Base-by-base conservation (phyloP, 2,888 invertebrate genomes). In the Spodoptera picta region DNA sequence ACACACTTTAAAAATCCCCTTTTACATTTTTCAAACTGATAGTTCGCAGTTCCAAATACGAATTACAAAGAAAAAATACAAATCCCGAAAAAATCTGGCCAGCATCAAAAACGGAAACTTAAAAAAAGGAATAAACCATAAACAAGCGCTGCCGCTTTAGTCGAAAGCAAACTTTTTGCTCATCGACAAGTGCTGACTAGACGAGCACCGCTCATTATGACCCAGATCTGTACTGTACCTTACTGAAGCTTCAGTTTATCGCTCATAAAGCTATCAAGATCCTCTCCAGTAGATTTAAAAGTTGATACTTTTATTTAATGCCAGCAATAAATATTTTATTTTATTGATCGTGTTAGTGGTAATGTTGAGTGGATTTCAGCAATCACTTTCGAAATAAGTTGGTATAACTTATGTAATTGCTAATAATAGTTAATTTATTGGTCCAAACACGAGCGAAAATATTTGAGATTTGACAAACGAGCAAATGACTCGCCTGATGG, bases 181-280 rank as follows among this genome's bases (percentile, higher is more conserved):
- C 52, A 61, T 53, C 43, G 60, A 62, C 69, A 73, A 82, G 77
- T 73, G 77, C 78, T 80, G 76, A 77, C 80, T 61, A 46, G 61
- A 58, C 73, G 59, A 81, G 79, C 60, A 75, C 70, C 66, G 63
- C 79, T 83, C 68, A 75, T 76, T 69, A 69, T 71, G 83, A 82
- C 83, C 84, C 55, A 84, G 73, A 74, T 82, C 46, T 45, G 62
- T 42, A 50, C 12, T 43, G 45, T 23, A 51, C 44, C 47, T 65
- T 19, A 48, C 6, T 24, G 24, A 52, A 12, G 44, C 24, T 56
- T 47, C 41, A 49, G 56, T 66, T 66, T 56, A 56, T 60, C 48
- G 45, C 51, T 44, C 44, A 59, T 53, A 56, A 14, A 66, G 49
- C 46, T 60, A 53, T 66, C 27, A 45, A 27, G 71, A 36, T 43